phyloP scores from a whole-genome alignment of 2,797 vertebrate species.

The Prunella strophiata region DNA sequence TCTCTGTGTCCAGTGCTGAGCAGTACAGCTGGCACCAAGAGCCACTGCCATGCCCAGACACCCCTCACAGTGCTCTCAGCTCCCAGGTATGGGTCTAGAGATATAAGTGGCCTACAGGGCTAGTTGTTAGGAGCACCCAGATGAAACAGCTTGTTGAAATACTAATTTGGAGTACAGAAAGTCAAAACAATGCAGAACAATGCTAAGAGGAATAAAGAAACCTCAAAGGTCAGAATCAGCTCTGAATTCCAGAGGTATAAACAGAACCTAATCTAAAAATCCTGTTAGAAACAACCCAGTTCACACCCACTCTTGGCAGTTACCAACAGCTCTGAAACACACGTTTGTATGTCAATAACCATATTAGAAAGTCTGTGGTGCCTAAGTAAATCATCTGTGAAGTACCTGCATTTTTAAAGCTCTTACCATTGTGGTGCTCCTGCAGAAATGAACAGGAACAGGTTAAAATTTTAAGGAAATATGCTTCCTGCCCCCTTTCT shows the following conservation, averaged over 20 bases:
- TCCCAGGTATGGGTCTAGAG: background rate
- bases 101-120: background rate
- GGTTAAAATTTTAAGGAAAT: background rate
- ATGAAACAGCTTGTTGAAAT: background rate
- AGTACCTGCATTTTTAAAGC: background rate
- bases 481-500: background rate
- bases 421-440: background rate
- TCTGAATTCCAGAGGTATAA: background rate
- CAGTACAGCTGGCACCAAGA: background rate
- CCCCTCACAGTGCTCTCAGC: background rate
- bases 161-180: background rate
- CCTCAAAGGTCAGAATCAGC: background rate
- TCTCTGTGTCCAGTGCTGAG: fast-evolving
- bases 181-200: background rate
- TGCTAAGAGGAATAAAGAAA: background rate
- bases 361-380: background rate
- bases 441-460: background rate
- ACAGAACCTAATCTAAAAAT: background rate
- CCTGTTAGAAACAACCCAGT: background rate
- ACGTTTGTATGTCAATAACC: background rate
- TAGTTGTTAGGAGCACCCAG: background rate
- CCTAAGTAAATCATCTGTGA: background rate
- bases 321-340: background rate
- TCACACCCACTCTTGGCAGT: background rate
- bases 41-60: background rate